Conservation (phyloP, 1,140 invertebrate genomes). For the Atta colombica region DNA sequence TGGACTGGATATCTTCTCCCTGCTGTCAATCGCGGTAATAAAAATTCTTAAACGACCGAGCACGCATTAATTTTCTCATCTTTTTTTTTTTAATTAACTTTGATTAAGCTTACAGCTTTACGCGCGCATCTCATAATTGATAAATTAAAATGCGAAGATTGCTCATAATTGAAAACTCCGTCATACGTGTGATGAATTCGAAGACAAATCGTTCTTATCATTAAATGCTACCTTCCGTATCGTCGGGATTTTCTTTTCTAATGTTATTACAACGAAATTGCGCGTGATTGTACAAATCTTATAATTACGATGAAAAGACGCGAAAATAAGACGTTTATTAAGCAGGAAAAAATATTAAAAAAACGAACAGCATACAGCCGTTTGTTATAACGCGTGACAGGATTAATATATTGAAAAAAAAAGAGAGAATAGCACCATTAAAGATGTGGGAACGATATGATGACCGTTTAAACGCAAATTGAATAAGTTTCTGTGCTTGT, state of each 20-base stretch:
- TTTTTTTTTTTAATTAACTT: background rate
- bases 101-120: background rate
- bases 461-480: constrained; percentile 11
- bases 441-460: constrained; percentile 37
- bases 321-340: constrained; percentile 5
- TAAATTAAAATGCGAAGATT: background rate
- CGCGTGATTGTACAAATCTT: background rate
- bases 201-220: background rate
- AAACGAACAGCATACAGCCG: background rate
- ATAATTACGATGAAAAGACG: background rate
- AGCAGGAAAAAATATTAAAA: background rate
- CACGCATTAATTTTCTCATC: background rate
- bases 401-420: background rate
- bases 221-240: background rate
- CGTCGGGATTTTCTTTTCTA: background rate
- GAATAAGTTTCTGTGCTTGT: constrained; percentile 21
- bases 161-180: background rate
- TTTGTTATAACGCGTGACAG: constrained; percentile 9
- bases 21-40: background rate
- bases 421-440: background rate
- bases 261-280: background rate
- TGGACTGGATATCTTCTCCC: background rate
- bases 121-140: background rate
- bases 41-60: background rate
- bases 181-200: background rate